phyloP scores from a whole-genome alignment of 2,888 invertebrate species.

The Ceramica pisi region DNA sequence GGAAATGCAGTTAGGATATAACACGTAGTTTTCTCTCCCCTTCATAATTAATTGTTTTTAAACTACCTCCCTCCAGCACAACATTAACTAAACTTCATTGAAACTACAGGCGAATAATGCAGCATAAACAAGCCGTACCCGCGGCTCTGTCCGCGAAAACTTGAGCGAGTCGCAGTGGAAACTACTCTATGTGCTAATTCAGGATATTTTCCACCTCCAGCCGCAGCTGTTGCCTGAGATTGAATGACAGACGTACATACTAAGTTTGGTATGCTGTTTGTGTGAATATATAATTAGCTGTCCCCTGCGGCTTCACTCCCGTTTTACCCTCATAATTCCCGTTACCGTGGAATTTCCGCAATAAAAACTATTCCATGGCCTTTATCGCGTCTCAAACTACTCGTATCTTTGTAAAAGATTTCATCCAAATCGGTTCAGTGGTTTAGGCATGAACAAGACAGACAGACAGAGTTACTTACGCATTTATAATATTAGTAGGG shows the following conservation, averaged over 20 bases:
- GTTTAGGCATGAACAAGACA: too few species aligned
- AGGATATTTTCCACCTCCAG: slow-evolving; percentile 2
- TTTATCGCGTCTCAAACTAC: too few species aligned
- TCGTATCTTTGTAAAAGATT: too few species aligned
- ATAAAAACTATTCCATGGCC: too few species aligned
- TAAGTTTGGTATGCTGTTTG: slow-evolving; percentile 19
- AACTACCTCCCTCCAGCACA: background rate
- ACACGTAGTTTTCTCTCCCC: background rate
- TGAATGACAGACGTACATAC: slow-evolving; percentile 21
- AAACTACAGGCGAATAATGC: background rate
- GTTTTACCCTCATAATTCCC: too few species aligned
- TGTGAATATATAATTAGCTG: too few species aligned
- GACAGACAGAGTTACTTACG: too few species aligned
- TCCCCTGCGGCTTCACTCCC: too few species aligned
- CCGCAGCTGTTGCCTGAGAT: slow-evolving; percentile 27
- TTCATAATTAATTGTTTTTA: slow-evolving; percentile 16
- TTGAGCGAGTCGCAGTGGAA: slow-evolving; percentile 4
- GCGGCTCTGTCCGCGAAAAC: background rate
- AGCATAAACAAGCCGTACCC: background rate
- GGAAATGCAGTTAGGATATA: background rate
- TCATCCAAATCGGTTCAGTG: too few species aligned
- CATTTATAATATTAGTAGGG: too few species aligned
- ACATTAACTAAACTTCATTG: background rate
- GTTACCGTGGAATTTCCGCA: too few species aligned
- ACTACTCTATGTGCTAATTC: slow-evolving; percentile 51